These are phyloP conservation scores for Betta splendens DNA, from an alignment of 2,797 vertebrate genomes.

Conservation along the genomic window DNA sequence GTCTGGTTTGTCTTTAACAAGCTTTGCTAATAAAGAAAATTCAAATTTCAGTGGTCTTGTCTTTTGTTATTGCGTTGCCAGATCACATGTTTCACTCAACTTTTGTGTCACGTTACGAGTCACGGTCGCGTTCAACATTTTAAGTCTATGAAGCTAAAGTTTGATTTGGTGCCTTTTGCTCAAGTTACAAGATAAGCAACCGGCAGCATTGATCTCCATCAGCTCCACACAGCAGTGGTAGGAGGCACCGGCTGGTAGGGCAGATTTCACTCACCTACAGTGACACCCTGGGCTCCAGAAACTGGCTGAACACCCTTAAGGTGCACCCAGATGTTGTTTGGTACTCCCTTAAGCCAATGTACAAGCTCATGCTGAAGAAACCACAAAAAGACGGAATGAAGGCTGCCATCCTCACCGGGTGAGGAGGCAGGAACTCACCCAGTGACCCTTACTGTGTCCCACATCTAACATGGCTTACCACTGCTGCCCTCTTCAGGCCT, in stretches of 20 bases:
- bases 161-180: too few relatives aligned
- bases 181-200: too few relatives aligned
- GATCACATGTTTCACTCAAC: too few relatives aligned
- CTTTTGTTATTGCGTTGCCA: too few relatives aligned
- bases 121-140: too few relatives aligned
- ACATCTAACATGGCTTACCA: slow-evolving; percentile 10
- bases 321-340: slow-evolving; percentile 21
- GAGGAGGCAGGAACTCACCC: neutral
- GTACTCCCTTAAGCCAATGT: slow-evolving; percentile 40
- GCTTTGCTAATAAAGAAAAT: too few relatives aligned
- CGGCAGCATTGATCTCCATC: slow-evolving; percentile 18
- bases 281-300: slow-evolving; percentile 3
- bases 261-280: slow-evolving; percentile 34
- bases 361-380: slow-evolving; percentile 5
- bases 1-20: too few relatives aligned
- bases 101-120: too few relatives aligned
- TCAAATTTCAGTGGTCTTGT: too few relatives aligned
- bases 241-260: slow-evolving; percentile 48
- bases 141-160: too few relatives aligned
- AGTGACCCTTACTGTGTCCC: accelerated
- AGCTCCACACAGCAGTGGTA: slow-evolving; percentile 43
- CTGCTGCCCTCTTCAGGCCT: slow-evolving; percentile 39
- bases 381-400: neutral
- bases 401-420: slow-evolving; percentile 24
- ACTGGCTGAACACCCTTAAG: slow-evolving; percentile 47